phyloP scores from a whole-genome alignment of 2,113 vertebrate genomes.

The Nycticryphes semicollaris region DNA sequence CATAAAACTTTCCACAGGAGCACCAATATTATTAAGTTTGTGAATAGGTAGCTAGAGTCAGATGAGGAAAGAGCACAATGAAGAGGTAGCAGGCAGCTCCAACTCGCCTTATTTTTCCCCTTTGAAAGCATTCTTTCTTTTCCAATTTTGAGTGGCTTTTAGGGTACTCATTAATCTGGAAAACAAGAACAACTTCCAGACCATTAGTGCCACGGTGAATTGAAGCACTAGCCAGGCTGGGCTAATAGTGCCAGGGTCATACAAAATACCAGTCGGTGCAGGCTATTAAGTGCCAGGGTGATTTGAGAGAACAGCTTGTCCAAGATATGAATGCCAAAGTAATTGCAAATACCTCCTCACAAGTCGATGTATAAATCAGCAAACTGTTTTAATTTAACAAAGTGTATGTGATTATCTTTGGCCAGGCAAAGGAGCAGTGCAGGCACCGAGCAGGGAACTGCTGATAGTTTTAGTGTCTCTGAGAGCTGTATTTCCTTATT shows the following conservation, averaged over 20 bases:
- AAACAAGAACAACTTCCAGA: slow-evolving; percentile 77
- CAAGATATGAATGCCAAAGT: slow-evolving; percentile 77
- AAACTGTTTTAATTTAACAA: slow-evolving; percentile 71
- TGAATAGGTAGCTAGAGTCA: neutral
- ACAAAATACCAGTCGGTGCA: slow-evolving; percentile 63
- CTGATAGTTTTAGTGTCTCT: slow-evolving; percentile 15
- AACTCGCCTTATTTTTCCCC: slow-evolving; percentile 15
- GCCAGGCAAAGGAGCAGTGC: neutral
- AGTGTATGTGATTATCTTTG: slow-evolving; percentile 40
- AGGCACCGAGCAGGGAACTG: neutral
- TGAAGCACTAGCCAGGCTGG: slow-evolving; percentile 74
- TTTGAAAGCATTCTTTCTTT: slow-evolving; percentile 66
- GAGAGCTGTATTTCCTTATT: neutral
- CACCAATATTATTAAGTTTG: rapidly evolving
- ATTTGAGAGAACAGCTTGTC: slow-evolving; percentile 80
- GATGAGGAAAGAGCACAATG: neutral
- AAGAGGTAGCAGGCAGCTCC: neutral
- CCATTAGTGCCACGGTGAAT: slow-evolving; percentile 72
- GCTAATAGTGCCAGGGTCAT: slow-evolving; percentile 77
- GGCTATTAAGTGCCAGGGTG: slow-evolving; percentile 76
- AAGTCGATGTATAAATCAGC: slow-evolving; percentile 66
- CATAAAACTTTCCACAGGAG: rapidly evolving
- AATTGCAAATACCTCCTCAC: slow-evolving; percentile 75
- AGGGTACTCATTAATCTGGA: slow-evolving; percentile 78
- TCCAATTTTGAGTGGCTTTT: slow-evolving; percentile 71